Evolutionary conservation across 1,140 invertebrate genomes (phyloP).

Genomic region (Cyclargus thomasi): DNA sequence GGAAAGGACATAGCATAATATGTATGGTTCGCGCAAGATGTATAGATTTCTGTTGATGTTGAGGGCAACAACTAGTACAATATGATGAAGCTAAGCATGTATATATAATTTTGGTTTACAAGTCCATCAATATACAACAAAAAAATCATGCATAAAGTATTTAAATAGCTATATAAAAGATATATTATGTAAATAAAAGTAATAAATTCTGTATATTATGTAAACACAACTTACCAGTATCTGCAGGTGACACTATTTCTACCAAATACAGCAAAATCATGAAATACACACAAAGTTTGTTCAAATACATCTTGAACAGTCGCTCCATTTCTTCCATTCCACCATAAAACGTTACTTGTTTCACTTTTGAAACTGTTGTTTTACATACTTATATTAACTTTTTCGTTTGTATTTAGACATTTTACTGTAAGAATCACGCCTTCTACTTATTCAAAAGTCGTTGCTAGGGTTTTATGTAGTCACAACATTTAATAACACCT

Average conservation of each 20-base stretch:
- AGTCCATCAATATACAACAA: too few relatives aligned
- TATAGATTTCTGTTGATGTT: too few relatives aligned
- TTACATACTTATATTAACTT: constrained; percentile 17
- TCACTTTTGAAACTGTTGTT: constrained; percentile 17
- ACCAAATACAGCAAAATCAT: constrained; percentile 37
- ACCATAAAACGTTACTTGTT: constrained; percentile 27
- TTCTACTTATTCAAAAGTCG: constrained; percentile 32
- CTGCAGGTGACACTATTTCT: constrained; percentile 36
- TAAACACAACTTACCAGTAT: constrained; percentile 31
- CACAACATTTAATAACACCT: constrained; percentile 65
- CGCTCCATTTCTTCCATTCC: constrained; percentile 66
- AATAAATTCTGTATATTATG: too few relatives aligned
- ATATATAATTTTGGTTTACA: too few relatives aligned
- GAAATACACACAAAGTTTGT: constrained; percentile 37
- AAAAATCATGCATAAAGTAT: too few relatives aligned
- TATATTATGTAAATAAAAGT: too few relatives aligned
- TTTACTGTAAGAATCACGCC: constrained; percentile 10
- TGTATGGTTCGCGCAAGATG: too few relatives aligned
- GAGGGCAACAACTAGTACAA: too few relatives aligned
- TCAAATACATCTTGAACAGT: constrained; percentile 52
- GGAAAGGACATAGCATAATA: too few relatives aligned
- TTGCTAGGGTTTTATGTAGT: constrained; percentile 56
- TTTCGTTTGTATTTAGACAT: constrained; percentile 20
- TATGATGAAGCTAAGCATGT: too few relatives aligned
- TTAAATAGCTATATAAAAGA: too few relatives aligned